Evolutionary conservation across 2,113 vertebrate species (phyloP).

Genomic region (Macaca nemestrina): DNA sequence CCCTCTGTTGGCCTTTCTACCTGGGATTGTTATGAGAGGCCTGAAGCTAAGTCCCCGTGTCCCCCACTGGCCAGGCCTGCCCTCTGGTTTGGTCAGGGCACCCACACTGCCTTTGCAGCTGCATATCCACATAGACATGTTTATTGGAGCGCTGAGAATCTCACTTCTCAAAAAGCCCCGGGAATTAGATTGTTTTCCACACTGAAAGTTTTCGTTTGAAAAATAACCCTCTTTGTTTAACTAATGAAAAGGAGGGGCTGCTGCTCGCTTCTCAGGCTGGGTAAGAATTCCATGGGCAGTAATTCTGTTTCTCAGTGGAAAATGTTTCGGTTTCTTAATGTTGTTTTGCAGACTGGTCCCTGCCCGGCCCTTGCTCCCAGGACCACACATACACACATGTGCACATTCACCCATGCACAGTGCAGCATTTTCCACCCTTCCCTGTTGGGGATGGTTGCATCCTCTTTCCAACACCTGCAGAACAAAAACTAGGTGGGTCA

Average conservation of each 20-base stretch:
- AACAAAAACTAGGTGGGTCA: slow-evolving; percentile 60
- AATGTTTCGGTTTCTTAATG: slow-evolving; percentile 70
- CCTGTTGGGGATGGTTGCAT: slow-evolving; percentile 37
- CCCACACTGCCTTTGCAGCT: not conserved
- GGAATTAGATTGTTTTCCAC: slow-evolving; percentile 75
- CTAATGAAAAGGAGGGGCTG: slow-evolving; percentile 75
- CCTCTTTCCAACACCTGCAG: slow-evolving; percentile 70
- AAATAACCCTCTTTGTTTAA: slow-evolving; percentile 80
- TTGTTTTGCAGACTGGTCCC: slow-evolving; percentile 72
- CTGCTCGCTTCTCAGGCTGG: slow-evolving; percentile 48
- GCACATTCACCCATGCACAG: not conserved
- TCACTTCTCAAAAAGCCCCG: slow-evolving; percentile 23
- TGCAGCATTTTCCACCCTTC: slow-evolving; percentile 50
- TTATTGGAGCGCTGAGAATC: slow-evolving; percentile 50
- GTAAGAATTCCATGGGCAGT: slow-evolving; percentile 73
- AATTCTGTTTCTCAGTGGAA: slow-evolving; percentile 76
- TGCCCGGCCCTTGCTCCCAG: slow-evolving; percentile 58
- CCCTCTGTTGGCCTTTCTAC: not conserved
- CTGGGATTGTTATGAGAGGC: not conserved
- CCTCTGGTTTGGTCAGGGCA: not conserved
- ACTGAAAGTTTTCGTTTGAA: slow-evolving; percentile 74
- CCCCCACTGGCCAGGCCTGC: not conserved
- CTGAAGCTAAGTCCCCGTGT: not conserved
- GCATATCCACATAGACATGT: not conserved
- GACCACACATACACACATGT: slow-evolving; percentile 75